A percentile compares a stretch with the other conserved stretches of the same genome.
These are phyloP conservation scores for Neoaliturus tenellus DNA, from an alignment of 2,888 invertebrate genomes.

Conservation along the genomic window DNA sequence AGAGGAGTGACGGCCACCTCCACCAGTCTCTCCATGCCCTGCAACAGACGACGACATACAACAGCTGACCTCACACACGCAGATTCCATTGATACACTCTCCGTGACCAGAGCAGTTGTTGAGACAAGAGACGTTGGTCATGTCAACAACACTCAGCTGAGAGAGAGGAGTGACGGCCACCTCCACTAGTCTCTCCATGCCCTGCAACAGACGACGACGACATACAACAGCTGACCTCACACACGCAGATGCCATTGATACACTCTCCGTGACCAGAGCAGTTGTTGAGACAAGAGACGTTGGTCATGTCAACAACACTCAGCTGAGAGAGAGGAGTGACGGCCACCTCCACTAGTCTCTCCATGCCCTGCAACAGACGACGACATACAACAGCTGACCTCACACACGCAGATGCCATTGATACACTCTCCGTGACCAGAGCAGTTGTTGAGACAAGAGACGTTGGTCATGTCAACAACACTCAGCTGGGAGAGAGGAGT, in stretches of 20 bases:
- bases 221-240: too few relatives aligned
- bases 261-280: too few relatives aligned
- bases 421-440: slow-evolving; percentile 94
- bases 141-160: not conserved
- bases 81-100: slow-evolving; percentile 94
- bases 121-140: slow-evolving; percentile 77
- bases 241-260: too few relatives aligned
- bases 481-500: not conserved
- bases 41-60: too few relatives aligned
- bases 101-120: slow-evolving; percentile 92
- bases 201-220: too few relatives aligned
- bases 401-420: slow-evolving; percentile 94
- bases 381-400: too few relatives aligned
- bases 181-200: slow-evolving; percentile 30
- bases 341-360: too few relatives aligned
- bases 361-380: too few relatives aligned
- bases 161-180: not conserved
- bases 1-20: not conserved
- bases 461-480: slow-evolving; percentile 67
- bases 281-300: too few relatives aligned
- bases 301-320: too few relatives aligned
- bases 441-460: slow-evolving; percentile 85
- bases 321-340: too few relatives aligned
- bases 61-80: too few relatives aligned
- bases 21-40: slow-evolving; percentile 31